A percentile compares a stretch with the other conserved stretches of the same genome.
These are phyloP conservation scores for Ceyx melanurus DNA, from an alignment of 2,113 vertebrate genomes.

Conservation along the genomic window DNA sequence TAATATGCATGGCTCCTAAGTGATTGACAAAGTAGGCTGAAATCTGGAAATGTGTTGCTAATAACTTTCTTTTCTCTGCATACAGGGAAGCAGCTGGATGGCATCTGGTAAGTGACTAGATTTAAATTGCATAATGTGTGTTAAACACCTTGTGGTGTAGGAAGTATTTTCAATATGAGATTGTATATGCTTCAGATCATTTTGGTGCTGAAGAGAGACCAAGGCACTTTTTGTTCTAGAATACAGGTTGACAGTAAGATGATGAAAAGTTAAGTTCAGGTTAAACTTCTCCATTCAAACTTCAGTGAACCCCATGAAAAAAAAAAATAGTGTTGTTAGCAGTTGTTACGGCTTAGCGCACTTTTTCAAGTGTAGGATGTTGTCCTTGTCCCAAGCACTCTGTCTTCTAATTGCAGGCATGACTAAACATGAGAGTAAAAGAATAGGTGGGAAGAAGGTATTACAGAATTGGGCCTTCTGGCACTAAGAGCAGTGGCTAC, in stretches of 20 bases:
- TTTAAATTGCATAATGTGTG: background rate
- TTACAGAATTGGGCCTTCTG: background rate
- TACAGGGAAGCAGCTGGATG: slow-evolving; percentile 93
- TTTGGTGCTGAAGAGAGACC: background rate
- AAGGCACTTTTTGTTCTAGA: background rate
- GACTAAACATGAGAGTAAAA: background rate
- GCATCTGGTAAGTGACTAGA: slow-evolving; percentile 89
- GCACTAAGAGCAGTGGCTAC: background rate
- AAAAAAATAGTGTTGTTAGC: background rate
- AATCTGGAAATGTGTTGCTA: background rate
- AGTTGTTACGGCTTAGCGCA: background rate
- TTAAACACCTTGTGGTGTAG: background rate
- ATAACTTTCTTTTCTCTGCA: slow-evolving; percentile 64
- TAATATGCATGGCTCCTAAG: background rate
- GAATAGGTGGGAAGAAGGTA: background rate
- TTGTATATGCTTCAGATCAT: background rate
- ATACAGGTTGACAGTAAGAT: background rate
- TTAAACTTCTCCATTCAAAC: background rate
- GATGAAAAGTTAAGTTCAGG: background rate
- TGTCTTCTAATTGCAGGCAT: background rate
- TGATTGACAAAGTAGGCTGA: slow-evolving; percentile 14
- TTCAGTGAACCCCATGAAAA: background rate
- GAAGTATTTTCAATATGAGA: background rate
- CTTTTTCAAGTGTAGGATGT: background rate
- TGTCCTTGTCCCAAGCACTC: background rate